phyloP scores from a whole-genome alignment of 1,140 invertebrate species.

The Drosophila parvula region DNA sequence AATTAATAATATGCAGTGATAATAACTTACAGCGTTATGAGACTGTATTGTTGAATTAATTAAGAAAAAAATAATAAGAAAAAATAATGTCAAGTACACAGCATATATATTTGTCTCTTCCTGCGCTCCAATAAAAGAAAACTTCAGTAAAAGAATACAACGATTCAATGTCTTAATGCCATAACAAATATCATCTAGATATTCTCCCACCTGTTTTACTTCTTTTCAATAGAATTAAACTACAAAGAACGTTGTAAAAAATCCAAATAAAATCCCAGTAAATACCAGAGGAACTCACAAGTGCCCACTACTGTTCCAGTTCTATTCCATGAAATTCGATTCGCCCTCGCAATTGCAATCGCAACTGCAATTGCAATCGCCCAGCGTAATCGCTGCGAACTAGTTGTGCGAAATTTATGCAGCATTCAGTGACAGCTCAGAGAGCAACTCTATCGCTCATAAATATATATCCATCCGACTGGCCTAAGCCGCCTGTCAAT shows the following conservation, averaged over 20 bases:
- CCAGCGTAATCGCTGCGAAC: slow-evolving; percentile 16
- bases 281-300: not conserved
- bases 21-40: no score
- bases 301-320: not conserved
- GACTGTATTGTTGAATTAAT: no score
- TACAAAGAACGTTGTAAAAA: not conserved
- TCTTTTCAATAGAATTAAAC: not conserved
- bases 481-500: slow-evolving; percentile 51
- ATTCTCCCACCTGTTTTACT: not conserved
- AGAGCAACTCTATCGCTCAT: slow-evolving; percentile 41
- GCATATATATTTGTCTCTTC: no score
- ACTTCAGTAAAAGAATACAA: not conserved
- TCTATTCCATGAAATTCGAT: not conserved
- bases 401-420: slow-evolving; percentile 39
- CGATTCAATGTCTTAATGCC: not conserved
- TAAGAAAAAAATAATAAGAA: no score
- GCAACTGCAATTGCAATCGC: not conserved
- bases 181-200: not conserved
- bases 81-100: no score
- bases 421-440: slow-evolving; percentile 25
- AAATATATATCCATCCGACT: slow-evolving; percentile 48
- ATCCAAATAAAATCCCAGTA: slow-evolving; percentile 2
- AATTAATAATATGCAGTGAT: no score
- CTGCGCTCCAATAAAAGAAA: no score
- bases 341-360: slow-evolving; percentile 26